Evolutionary conservation across 2,797 vertebrate species (phyloP), one percentile per base, ranked within the genome.

Genomic region (Oreochromis grahami): DNA sequence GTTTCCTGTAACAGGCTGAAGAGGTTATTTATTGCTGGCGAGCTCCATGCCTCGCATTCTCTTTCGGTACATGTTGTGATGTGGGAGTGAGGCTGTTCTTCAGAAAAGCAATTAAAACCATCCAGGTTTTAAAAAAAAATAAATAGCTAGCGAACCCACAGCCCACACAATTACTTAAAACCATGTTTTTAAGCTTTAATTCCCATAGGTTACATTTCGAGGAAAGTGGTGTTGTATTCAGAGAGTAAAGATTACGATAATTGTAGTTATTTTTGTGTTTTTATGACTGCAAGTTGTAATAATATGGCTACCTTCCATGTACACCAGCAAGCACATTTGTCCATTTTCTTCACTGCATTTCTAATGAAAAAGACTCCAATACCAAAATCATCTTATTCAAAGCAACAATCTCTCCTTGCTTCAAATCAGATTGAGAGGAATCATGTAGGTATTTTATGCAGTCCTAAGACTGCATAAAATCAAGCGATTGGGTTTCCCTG

Each of bases 11-110:
- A 91, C 77, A 87, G 84, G 50, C 86, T 84, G 38, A 91, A 92
- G 80, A 94, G 84, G 92, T 91, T 94, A 95, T 96, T 96, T 95
- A 96, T 91, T 90, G 85, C 87, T 32, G 88, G 90, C 80, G 86
- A 88, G 82, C 81, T 38, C 88, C 79, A 77, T 94, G 88, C 92
- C 92, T 95, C 86, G 84, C 94, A 95, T 96, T 96, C 91, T 94
- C 86, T 85, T 77, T 86, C n/a, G 52, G 95, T 95, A 95, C 96
- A 96, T 45, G 77, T 79, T 90, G 95, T 95, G 91, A 95, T 87
- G 93, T 96, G 95, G 96, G 96, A 96, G 95, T 95, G 85, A 85
- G 84, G 79, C 89, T 91, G 91, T 84, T 90, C 86, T 91, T 92
- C 92, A 80, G 58, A 90, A 94, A 92, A 94, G 90, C 93, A 93